A percentile compares a stretch with the other conserved stretches of the same genome.
These are phyloP conservation scores for Olivierus martensii DNA, from an alignment of 1,140 invertebrate genomes.

Conservation along the genomic window DNA sequence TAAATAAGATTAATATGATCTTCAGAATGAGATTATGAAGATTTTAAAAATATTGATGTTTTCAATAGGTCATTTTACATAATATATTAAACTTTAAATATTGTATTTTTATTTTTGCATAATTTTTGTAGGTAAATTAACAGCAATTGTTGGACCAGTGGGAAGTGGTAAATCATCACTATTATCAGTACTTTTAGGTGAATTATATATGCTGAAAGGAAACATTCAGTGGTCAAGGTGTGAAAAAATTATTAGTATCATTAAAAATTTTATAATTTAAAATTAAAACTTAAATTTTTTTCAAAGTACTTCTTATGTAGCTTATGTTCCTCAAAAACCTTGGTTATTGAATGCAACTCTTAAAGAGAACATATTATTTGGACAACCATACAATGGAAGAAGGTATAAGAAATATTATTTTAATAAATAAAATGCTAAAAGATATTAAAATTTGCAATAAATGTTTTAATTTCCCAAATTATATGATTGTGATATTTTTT, in stretches of 20 bases:
- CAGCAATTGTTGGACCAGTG: conserved; percentile 57
- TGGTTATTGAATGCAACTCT: conserved; percentile 70
- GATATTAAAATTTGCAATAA: too few species aligned
- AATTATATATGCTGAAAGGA: conserved; percentile 49
- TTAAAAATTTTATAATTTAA: background rate
- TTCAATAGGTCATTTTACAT: too few species aligned
- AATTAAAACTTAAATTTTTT: background rate
- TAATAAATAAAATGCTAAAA: too few species aligned
- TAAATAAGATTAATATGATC: too few species aligned
- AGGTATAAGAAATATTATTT: conserved; percentile 35
- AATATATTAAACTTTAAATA: too few species aligned
- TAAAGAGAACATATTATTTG: conserved; percentile 69
- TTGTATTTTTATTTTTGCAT: too few species aligned
- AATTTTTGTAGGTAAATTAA: conserved; percentile 33
- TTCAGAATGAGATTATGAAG: too few species aligned
- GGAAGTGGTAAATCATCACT: conserved; percentile 68
- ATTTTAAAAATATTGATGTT: too few species aligned
- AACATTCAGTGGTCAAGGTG: conserved; percentile 47
- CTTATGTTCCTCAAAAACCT: conserved; percentile 65
- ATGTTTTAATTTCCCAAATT: too few species aligned
- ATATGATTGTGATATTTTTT: too few species aligned
- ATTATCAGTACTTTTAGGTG: conserved; percentile 55
- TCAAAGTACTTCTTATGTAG: conserved; percentile 30
- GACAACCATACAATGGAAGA: conserved; percentile 45
- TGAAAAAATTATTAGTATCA: background rate